These are phyloP conservation scores for Sinosuthora webbiana DNA, from an alignment of 2,113 vertebrate species.

Conservation along the genomic window DNA sequence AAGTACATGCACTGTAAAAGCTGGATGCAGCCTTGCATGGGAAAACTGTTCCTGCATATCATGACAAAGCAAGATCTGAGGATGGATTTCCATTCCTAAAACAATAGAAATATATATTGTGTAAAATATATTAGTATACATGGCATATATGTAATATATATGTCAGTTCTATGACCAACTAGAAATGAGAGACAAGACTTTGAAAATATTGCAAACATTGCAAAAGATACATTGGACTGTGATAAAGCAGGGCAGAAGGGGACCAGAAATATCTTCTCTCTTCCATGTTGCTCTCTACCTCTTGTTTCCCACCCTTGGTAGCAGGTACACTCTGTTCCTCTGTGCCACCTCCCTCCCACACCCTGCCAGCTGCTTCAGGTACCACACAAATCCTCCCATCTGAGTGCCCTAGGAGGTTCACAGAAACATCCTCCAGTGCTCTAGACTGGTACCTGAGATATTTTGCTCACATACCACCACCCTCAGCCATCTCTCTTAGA, in stretches of 20 bases:
- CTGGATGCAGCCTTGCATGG: rapidly evolving
- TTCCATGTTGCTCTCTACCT: not conserved
- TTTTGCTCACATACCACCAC: not conserved
- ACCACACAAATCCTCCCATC: not conserved
- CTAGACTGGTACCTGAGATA: not conserved
- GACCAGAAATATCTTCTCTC: not conserved
- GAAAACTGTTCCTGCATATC: not conserved
- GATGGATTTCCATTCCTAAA: not conserved
- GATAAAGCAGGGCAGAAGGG: not conserved
- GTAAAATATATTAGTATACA: not conserved
- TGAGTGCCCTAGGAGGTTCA: rapidly evolving
- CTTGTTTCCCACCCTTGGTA: rapidly evolving
- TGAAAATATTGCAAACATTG: not conserved
- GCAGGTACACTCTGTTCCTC: not conserved
- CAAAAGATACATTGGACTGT: not conserved
- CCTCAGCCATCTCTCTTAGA: not conserved
- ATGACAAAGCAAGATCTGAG: not conserved
- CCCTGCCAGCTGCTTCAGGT: not conserved
- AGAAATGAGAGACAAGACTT: not conserved
- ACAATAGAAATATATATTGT: not conserved
- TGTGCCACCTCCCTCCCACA: not conserved
- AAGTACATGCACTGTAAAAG: not conserved
- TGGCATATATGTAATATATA: no score
- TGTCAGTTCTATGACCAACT: not conserved
- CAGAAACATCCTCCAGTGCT: not conserved